Evolutionary conservation across 2,113 vertebrate species (phyloP).

Genomic region (Orcinus orca): DNA sequence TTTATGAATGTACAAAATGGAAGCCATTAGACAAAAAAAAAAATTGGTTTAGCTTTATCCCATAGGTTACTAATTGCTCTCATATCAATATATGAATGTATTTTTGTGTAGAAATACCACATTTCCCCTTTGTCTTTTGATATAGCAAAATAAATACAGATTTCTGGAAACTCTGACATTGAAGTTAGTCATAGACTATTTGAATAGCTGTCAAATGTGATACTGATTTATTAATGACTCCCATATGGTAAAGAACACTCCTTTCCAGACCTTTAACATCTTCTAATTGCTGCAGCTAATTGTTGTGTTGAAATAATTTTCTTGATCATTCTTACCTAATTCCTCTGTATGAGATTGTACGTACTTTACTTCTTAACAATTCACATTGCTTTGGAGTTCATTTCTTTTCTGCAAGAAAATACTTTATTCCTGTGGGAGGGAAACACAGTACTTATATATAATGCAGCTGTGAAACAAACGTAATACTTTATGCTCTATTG

Average conservation of each 20-base stretch:
- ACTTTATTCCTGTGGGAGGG: background rate
- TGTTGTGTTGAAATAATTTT: constrained; percentile 38
- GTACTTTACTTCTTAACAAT: constrained; percentile 1
- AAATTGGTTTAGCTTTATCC: background rate
- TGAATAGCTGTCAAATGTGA: constrained; percentile 72
- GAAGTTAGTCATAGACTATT: constrained; percentile 64
- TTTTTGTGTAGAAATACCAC: constrained; percentile 61
- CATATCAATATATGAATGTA: constrained; percentile 35
- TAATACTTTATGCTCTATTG: background rate
- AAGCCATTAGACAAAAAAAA: background rate
- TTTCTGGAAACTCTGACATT: constrained; percentile 68
- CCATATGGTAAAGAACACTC: constrained; percentile 62
- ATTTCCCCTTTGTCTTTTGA: constrained; percentile 70
- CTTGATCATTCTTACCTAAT: constrained; percentile 35
- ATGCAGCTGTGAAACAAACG: constrained; percentile 23
- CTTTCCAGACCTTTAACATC: constrained; percentile 65
- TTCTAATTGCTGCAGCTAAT: constrained; percentile 67
- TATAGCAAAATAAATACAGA: constrained; percentile 77
- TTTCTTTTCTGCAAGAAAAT: constrained; percentile 25
- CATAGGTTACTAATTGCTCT: constrained; percentile 41
- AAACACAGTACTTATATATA: background rate
- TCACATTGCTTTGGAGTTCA: background rate
- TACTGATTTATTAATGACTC: constrained; percentile 76
- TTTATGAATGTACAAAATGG: background rate
- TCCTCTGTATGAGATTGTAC: background rate